Evolutionary conservation across 2,797 vertebrate species (phyloP).

Genomic region (Notolabrus celidotus): DNA sequence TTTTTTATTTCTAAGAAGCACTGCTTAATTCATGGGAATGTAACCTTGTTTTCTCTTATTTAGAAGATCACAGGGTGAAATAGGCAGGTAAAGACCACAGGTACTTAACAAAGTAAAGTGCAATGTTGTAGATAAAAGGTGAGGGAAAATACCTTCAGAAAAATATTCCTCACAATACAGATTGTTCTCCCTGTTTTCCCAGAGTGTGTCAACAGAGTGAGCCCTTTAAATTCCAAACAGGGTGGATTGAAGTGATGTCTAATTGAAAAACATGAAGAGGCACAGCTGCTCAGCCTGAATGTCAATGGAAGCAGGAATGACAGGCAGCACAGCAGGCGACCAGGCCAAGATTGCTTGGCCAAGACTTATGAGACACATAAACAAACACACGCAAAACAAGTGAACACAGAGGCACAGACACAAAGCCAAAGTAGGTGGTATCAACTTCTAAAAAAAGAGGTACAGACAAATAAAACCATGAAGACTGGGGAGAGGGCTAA

Average conservation of each 20-base stretch:
- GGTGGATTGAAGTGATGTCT: constrained; percentile 75
- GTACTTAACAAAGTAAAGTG: constrained; percentile 1
- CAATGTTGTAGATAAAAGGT: constrained; percentile 3
- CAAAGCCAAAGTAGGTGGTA: constrained; percentile 53
- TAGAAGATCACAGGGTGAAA: background rate
- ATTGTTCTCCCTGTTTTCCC: constrained; percentile 46
- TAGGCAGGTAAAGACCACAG: background rate
- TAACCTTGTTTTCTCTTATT: background rate
- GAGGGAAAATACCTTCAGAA: background rate
- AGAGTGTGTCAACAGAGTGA: constrained; percentile 67
- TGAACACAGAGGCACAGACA: constrained; percentile 56
- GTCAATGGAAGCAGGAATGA: constrained; percentile 80
- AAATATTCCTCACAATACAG: constrained; percentile 4
- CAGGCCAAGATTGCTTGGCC: constrained; percentile 63
- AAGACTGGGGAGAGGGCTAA: constrained; percentile 23
- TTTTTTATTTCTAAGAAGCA: background rate
- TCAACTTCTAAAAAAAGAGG: constrained; percentile 19
- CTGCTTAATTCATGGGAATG: background rate
- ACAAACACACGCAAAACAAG: constrained; percentile 67
- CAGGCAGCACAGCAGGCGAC: constrained; percentile 76
- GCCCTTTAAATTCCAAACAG: constrained; percentile 79
- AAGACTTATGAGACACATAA: constrained; percentile 74
- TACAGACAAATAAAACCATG: constrained; percentile 55
- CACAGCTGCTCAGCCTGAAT: constrained; percentile 78
- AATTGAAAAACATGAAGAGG: constrained; percentile 83